Evolutionary conservation across 37 sponge, comb jelly and placozoan genomes (phyloP).

Genomic region (Beroe forskalii): DNA sequence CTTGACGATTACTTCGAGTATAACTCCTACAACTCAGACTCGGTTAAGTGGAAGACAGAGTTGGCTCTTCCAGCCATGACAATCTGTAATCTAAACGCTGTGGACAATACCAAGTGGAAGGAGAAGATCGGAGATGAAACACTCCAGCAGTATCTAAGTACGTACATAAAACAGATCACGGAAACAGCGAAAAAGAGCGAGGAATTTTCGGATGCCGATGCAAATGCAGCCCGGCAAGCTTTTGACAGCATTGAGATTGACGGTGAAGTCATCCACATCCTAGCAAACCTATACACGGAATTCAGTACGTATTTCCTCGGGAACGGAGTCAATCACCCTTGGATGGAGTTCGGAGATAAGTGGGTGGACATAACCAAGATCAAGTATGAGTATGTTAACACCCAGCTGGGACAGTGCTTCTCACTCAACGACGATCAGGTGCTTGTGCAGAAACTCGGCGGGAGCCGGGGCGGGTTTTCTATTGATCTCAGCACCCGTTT

Average conservation of each 20-base stretch:
- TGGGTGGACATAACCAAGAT: background rate
- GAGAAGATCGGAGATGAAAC: background rate
- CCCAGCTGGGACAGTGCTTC: background rate
- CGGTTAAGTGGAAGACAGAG: background rate
- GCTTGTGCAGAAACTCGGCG: background rate
- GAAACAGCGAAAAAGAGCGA: background rate
- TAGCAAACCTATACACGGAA: background rate
- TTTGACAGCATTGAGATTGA: background rate
- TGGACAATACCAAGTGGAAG: background rate
- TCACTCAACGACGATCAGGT: background rate
- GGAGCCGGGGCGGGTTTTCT: background rate
- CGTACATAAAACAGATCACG: background rate
- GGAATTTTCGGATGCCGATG: background rate
- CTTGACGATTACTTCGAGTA: conserved; percentile 36
- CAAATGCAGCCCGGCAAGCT: background rate
- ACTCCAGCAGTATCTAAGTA: background rate
- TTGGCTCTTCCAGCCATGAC: conserved; percentile 53
- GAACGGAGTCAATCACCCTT: background rate
- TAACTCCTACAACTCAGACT: conserved; percentile 7
- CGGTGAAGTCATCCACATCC: background rate
- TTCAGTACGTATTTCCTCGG: background rate
- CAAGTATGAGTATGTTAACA: background rate
- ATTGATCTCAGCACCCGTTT: background rate
- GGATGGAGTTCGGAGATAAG: background rate
- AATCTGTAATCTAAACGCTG: conserved; percentile 5